A percentile compares a stretch with the other conserved stretches of the same genome.
phyloP scores from a whole-genome alignment of 2,113 vertebrate genomes.

The Burhinus oedicnemus region DNA sequence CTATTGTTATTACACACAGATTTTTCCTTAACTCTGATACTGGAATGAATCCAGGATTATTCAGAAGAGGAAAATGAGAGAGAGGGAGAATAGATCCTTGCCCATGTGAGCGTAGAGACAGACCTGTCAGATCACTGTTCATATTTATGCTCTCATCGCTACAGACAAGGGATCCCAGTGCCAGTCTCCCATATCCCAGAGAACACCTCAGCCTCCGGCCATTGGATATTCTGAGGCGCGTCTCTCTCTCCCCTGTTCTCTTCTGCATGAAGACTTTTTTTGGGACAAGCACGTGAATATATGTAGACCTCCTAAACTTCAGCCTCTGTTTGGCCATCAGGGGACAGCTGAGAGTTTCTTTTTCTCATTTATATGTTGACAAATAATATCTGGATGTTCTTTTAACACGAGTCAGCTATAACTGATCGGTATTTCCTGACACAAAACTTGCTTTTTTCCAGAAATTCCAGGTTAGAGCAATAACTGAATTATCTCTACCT shows the following conservation, averaged over 20 bases:
- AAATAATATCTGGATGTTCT: neutral
- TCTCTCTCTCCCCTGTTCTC: neutral
- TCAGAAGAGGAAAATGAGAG: neutral
- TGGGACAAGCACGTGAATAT: neutral
- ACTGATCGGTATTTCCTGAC: neutral
- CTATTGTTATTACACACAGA: neutral
- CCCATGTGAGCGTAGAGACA: neutral
- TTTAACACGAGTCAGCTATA: neutral
- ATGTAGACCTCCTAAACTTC: neutral
- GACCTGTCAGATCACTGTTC: neutral
- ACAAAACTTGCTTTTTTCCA: neutral
- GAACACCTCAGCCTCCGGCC: neutral
- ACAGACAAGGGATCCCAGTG: neutral
- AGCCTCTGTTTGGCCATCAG: neutral
- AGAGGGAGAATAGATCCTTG: neutral
- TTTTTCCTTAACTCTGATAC: neutral
- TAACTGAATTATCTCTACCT: neutral
- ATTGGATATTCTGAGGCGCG: neutral
- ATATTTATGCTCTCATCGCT: rapidly evolving
- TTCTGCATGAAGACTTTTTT: neutral
- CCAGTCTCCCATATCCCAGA: neutral
- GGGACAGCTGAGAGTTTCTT: neutral
- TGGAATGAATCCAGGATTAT: neutral
- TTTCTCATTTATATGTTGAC: neutral
- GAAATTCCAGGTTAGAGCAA: neutral